Evolutionary conservation across 2,113 vertebrate genomes (phyloP).

Genomic region (Calonectris borealis): DNA sequence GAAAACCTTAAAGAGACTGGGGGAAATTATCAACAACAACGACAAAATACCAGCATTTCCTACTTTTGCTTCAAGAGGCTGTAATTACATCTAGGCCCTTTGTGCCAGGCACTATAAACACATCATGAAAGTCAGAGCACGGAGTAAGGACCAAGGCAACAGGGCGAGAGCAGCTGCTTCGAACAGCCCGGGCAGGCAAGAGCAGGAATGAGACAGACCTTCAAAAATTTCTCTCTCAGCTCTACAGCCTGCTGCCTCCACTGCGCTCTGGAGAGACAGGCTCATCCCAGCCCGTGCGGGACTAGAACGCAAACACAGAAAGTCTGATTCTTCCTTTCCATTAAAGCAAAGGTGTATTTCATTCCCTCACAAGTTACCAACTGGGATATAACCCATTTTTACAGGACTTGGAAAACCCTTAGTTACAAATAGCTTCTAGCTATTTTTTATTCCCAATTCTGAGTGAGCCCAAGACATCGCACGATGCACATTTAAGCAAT

Average conservation of each 20-base stretch:
- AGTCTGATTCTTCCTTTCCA: neutral
- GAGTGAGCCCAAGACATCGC: rapidly evolving
- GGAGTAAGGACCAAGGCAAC: neutral
- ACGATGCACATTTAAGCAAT: rapidly evolving
- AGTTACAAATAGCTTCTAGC: neutral
- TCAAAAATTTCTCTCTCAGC: too few relatives aligned
- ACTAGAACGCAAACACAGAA: neutral
- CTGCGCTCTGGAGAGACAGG: neutral
- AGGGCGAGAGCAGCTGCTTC: neutral
- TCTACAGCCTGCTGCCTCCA: neutral
- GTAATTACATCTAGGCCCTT: neutral
- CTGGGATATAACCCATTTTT: rapidly evolving
- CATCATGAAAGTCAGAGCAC: neutral
- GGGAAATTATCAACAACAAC: neutral
- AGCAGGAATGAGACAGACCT: neutral
- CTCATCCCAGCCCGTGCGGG: rapidly evolving
- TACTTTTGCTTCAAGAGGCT: neutral
- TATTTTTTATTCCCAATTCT: neutral
- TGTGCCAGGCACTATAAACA: neutral
- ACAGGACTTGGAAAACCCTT: neutral
- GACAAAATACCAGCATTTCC: neutral
- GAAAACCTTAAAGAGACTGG: neutral
- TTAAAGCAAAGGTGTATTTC: neutral
- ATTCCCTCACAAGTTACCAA: neutral
- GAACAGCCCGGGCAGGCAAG: neutral